Percentiles rank a stretch among this genome's conserved stretches.
phyloP scores from a whole-genome alignment of 1,140 invertebrate species.

The Listronotus oregonensis region DNA sequence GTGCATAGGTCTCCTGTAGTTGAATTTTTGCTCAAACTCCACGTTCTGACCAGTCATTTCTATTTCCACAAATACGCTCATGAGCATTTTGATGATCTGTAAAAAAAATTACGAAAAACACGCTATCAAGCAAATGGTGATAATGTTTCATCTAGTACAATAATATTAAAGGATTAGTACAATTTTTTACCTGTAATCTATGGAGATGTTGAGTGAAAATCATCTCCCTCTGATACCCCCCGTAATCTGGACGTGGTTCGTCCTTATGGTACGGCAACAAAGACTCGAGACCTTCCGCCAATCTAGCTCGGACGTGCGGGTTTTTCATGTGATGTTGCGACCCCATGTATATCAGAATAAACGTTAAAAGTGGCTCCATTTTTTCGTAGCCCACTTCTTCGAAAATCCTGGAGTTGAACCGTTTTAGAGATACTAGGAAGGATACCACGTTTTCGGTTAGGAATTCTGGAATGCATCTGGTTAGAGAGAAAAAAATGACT shows the following conservation, averaged over 20 bases:
- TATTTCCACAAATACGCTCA: slow-evolving; percentile 94
- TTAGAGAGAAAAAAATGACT: too few species aligned
- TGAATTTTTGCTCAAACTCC: slow-evolving; percentile 96
- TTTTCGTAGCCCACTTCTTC: slow-evolving; percentile 66
- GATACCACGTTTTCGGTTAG: slow-evolving; percentile 86
- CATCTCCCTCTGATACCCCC: slow-evolving; percentile 71
- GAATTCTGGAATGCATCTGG: slow-evolving; percentile 85
- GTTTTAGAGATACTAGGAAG: slow-evolving; percentile 74
- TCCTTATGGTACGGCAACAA: slow-evolving; percentile 73
- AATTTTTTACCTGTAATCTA: slow-evolving; percentile 38
- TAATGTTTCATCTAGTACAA: too few species aligned
- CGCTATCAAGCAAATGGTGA: too few species aligned
- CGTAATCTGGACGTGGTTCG: slow-evolving; percentile 63
- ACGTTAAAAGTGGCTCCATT: slow-evolving; percentile 75
- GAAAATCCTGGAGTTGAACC: slow-evolving; percentile 65
- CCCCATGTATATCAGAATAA: slow-evolving; percentile 75
- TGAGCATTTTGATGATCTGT: slow-evolving; percentile 73
- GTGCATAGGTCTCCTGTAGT: slow-evolving; percentile 95
- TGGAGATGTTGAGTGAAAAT: slow-evolving; percentile 80
- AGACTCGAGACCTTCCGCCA: slow-evolving; percentile 88
- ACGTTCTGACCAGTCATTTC: slow-evolving; percentile 97
- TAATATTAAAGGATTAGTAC: background rate
- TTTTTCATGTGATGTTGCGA: slow-evolving; percentile 82
- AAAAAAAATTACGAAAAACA: too few species aligned
- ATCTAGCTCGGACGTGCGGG: slow-evolving; percentile 84